Percentiles rank a stretch among this genome's conserved stretches.
Conservation (phyloP, 2,113 vertebrate species). For the Gnathonemus echidnorhynchus region DNA sequence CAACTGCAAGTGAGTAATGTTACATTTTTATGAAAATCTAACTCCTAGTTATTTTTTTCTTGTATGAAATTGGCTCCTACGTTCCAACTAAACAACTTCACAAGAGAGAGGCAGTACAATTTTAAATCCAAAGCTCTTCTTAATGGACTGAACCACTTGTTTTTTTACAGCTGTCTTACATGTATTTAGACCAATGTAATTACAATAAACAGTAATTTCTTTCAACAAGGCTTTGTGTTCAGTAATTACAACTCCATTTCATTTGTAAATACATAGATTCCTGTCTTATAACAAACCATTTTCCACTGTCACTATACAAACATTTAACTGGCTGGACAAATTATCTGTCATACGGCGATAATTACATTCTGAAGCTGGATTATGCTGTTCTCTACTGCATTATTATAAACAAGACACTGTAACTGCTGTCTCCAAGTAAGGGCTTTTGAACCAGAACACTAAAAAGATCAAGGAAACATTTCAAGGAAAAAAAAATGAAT, state of each 20-base stretch:
- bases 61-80: neutral
- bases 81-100: neutral
- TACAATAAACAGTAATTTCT: neutral
- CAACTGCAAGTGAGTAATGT: neutral
- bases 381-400: neutral
- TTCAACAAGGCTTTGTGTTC: neutral
- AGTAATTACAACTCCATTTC: neutral
- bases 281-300: neutral
- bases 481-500: neutral
- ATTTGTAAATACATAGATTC: neutral
- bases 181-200: neutral
- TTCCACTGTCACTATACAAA: neutral
- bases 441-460: neutral
- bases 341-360: neutral
- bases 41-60: neutral
- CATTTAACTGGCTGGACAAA: neutral
- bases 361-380: neutral
- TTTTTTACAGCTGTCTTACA: neutral
- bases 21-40: neutral
- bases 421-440: neutral
- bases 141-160: neutral
- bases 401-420: neutral
- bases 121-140: neutral
- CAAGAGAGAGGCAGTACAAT: neutral
- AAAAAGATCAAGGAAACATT: neutral